These are phyloP conservation scores for Arbacia lixula DNA, from an alignment of 53 echinoderm and acorn worm genomes.

Conservation along the genomic window DNA sequence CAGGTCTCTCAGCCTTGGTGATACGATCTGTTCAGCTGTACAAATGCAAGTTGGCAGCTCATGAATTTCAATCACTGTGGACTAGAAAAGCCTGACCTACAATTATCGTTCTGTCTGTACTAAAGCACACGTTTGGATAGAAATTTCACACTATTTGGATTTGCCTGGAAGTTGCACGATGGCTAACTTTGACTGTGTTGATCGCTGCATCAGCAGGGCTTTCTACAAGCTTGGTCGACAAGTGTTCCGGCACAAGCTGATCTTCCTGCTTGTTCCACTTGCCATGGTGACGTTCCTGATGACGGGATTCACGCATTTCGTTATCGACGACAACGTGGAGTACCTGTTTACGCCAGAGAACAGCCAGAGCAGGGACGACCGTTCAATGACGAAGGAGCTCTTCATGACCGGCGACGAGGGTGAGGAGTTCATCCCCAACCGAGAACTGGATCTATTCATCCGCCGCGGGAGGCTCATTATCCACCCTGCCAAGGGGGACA, in stretches of 20 bases:
- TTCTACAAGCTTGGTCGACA: conserved; percentile 86
- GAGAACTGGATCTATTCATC: conserved; percentile 79
- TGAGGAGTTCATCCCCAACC: conserved; percentile 82
- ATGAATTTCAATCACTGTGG: too few relatives aligned
- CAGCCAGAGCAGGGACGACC: conserved; percentile 77
- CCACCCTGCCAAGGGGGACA: conserved; percentile 72
- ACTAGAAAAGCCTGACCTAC: too few relatives aligned
- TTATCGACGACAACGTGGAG: conserved; percentile 83
- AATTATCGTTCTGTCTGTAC: too few relatives aligned
- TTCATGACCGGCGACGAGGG: conserved; percentile 84
- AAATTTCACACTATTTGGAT: too few relatives aligned
- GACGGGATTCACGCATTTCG: conserved; percentile 74
- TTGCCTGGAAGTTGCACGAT: conserved; percentile 22
- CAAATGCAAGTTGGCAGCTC: too few relatives aligned
- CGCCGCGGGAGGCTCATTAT: conserved; percentile 82
- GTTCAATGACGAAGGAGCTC: conserved; percentile 52
- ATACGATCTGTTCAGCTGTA: too few relatives aligned
- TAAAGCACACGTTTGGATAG: too few relatives aligned
- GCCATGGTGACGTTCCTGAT: conserved; percentile 68
- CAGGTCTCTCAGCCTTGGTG: too few relatives aligned
- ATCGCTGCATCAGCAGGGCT: conserved; percentile 70
- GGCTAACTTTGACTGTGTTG: conserved; percentile 79
- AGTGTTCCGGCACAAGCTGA: conserved; percentile 72
- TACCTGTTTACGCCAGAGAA: conserved; percentile 89
- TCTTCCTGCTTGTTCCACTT: conserved; percentile 80